Conservation (phyloP, 2,797 vertebrate species). For the Pitangus sulphuratus region DNA sequence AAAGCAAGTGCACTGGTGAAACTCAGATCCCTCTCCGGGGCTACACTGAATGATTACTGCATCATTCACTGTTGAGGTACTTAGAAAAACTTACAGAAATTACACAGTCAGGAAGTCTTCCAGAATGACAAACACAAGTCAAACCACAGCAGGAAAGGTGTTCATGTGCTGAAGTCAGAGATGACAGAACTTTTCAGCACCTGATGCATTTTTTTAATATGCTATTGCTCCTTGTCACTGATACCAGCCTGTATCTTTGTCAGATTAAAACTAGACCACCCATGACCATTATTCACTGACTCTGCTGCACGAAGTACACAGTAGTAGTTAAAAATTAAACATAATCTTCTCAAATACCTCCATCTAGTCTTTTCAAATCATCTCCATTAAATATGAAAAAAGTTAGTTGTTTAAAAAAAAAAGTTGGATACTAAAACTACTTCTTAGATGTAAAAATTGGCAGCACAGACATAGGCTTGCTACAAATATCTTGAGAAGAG, state of each 20-base stretch:
- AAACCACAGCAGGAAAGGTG: background rate
- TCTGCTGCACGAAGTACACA: background rate
- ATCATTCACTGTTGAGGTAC: background rate
- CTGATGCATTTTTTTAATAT: background rate
- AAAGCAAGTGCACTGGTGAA: background rate
- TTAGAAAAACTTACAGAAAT: background rate
- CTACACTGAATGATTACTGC: background rate
- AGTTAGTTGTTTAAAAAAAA: background rate
- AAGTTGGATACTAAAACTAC: background rate
- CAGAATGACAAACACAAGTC: background rate
- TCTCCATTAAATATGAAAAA: background rate
- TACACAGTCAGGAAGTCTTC: background rate
- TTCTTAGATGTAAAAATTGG: background rate
- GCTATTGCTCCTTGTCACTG: background rate
- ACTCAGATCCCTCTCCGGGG: background rate
- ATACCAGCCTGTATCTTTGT: background rate
- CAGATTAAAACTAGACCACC: background rate
- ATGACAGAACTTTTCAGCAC: background rate
- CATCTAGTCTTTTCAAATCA: accelerated
- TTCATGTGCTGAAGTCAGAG: background rate
- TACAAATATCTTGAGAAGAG: background rate
- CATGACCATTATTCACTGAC: background rate
- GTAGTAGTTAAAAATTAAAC: background rate
- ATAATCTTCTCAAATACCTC: background rate
- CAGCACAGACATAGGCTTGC: background rate